Base-by-base conservation (phyloP, 2,797 vertebrate species). In the Rhinatrema bivittatum region DNA sequence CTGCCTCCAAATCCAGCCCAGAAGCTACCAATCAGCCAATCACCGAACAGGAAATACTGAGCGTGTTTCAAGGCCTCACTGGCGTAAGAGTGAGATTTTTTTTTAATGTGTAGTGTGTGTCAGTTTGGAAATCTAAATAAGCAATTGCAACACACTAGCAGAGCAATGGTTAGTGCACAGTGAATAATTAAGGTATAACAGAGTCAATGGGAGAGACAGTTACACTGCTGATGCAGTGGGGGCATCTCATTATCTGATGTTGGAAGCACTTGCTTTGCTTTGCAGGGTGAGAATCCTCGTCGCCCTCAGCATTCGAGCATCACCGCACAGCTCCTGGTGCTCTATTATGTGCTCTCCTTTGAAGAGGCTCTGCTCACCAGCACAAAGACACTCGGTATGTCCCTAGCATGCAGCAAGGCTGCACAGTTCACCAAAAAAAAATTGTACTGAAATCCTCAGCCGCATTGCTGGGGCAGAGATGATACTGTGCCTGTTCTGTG, bases 1-100 rank as follows among this genome's bases (percentile, higher is more conserved):
- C 96, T 25, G 95, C 96, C 5, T 98, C 96, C 16, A 98, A 97
- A 61, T 93, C 94, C 40, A 98, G 94, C 68, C 95, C 96, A 2
- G 95, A 99, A 76, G 94, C 94, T 55, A 99, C 95, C 40, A 98
- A 99, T 62, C 93, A 98, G 68, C 96, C 96, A 29, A 89, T 99
- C 62, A 98, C 95, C 1, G 95, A 99, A 25, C 91, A 98, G 65
- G 95, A 98, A 77, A 97, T 99, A 55, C 82, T 96, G 31, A 88
- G 74, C 28, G 85, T 98, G 60, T 99, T 97, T 58, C 88, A 91
- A 59, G 89, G 84, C 47, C 82, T 85, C 26, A 76, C 81, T 17
- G 89, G 82, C 75, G 93, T 98, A 74, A 68, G 66, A 75, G 19
- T 29, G 16, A 6, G 41, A n/a, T 6, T 53, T 46, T 22, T 41